Conservation (phyloP, 2,888 invertebrate species). For the Lepidocyrtoides sp. region DNA sequence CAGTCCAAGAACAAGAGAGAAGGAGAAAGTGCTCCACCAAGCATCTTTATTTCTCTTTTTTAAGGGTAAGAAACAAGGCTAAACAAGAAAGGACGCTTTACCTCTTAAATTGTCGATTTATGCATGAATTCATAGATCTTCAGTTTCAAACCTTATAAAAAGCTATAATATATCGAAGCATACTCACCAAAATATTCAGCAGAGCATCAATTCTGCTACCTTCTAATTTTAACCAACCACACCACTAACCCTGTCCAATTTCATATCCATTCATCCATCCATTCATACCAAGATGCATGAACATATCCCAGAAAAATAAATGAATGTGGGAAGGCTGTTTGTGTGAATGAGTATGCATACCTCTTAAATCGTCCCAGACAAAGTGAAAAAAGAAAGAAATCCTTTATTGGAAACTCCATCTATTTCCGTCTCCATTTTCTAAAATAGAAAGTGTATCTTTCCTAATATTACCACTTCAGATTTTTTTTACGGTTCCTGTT, state of each 20-base stretch:
- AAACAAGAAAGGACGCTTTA: neutral
- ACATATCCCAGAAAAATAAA: neutral
- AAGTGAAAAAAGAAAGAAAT: too few species aligned
- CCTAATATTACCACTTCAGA: neutral
- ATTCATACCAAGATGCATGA: neutral
- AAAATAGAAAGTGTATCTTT: neutral
- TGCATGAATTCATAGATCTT: slow-evolving; percentile 3
- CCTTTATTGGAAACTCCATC: neutral
- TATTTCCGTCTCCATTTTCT: slow-evolving; percentile 10
- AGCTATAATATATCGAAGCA: too few species aligned
- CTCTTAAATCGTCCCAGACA: neutral
- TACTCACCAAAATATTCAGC: too few species aligned
- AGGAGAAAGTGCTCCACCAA: too few species aligned
- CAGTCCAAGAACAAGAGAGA: too few species aligned
- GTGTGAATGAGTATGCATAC: neutral
- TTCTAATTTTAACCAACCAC: slow-evolving; percentile 10
- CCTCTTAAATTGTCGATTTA: slow-evolving; percentile 34
- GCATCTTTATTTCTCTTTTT: neutral
- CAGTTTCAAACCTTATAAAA: too few species aligned
- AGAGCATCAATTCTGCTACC: neutral
- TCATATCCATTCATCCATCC: neutral
- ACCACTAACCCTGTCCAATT: neutral
- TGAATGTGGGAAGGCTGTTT: neutral
- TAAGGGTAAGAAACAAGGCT: neutral
- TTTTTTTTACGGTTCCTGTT: neutral